phyloP scores from a whole-genome alignment of 2,797 vertebrate genomes.

The Capromys pilorides region DNA sequence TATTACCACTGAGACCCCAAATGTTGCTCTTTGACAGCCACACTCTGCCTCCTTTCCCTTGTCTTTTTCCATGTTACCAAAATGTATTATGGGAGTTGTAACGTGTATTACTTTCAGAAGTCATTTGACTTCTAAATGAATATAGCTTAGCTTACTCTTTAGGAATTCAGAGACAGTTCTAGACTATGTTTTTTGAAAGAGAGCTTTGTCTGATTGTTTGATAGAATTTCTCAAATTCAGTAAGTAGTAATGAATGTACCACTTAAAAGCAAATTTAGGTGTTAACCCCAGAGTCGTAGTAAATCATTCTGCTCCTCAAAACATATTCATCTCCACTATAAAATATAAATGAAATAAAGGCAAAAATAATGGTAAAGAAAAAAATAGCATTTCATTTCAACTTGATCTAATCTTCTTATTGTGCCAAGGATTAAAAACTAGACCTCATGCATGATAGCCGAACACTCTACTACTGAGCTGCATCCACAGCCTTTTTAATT shows the following conservation, averaged over 20 bases:
- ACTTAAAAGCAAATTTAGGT: conserved; percentile 37
- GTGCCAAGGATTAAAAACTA: too few relatives aligned
- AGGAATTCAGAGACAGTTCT: conserved; percentile 55
- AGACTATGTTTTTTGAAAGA: conserved; percentile 21
- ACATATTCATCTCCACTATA: neutral
- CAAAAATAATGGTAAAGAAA: conserved; percentile 24
- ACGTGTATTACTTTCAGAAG: conserved; percentile 57
- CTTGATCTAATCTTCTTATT: too few relatives aligned
- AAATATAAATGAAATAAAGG: neutral
- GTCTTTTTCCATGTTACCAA: conserved; percentile 3
- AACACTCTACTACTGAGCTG: too few relatives aligned
- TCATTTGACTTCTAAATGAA: conserved; percentile 24
- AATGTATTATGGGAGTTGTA: conserved; percentile 1
- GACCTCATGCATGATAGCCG: too few relatives aligned
- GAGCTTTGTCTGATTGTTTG: conserved; percentile 27
- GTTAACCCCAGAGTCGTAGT: neutral
- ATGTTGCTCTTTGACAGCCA: neutral
- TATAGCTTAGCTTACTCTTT: neutral
- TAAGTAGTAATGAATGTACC: neutral
- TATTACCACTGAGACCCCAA: neutral
- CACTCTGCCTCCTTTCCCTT: accelerated
- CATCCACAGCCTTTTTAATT: too few relatives aligned
- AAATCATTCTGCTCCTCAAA: conserved; percentile 36
- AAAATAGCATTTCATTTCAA: neutral
- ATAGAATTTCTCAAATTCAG: neutral